phyloP scores from a whole-genome alignment of 2,113 vertebrate species.

The Hymenochirus boettgeri region DNA sequence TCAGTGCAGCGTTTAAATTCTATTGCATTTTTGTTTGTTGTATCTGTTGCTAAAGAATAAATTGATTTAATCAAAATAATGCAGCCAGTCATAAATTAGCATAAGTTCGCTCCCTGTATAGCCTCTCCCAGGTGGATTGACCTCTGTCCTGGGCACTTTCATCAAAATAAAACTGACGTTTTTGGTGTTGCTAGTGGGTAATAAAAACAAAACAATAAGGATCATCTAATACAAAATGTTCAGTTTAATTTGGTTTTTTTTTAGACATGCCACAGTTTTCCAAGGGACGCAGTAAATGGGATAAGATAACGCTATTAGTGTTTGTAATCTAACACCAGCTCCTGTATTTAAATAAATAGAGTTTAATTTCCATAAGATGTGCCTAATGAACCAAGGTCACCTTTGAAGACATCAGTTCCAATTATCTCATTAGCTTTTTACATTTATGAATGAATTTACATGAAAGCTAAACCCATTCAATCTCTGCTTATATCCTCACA shows the following conservation, averaged over 20 bases:
- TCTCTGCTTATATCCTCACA: neutral
- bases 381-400: constrained; percentile 16
- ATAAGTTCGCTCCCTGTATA: neutral
- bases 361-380: constrained; percentile 4
- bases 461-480: neutral
- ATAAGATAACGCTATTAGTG: neutral
- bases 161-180: too few species aligned
- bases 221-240: too few species aligned
- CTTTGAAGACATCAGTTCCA: neutral
- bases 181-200: too few species aligned
- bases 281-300: too few species aligned
- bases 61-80: constrained; percentile 13
- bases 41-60: constrained; percentile 1
- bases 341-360: neutral
- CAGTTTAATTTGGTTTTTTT: too few species aligned
- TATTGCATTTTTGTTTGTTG: neutral
- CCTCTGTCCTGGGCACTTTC: too few species aligned
- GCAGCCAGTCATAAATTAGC: constrained; percentile 2
- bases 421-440: constrained; percentile 17
- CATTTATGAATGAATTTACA: constrained; percentile 6
- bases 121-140: constrained; percentile 14
- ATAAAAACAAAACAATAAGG: too few species aligned
- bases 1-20: neutral
- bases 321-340: neutral
- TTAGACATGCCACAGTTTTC: too few species aligned